Percentiles rank a stretch among this genome's conserved stretches.
These are phyloP conservation scores for Heliconius nattereri DNA, from an alignment of 1,140 invertebrate species.

Conservation along the genomic window DNA sequence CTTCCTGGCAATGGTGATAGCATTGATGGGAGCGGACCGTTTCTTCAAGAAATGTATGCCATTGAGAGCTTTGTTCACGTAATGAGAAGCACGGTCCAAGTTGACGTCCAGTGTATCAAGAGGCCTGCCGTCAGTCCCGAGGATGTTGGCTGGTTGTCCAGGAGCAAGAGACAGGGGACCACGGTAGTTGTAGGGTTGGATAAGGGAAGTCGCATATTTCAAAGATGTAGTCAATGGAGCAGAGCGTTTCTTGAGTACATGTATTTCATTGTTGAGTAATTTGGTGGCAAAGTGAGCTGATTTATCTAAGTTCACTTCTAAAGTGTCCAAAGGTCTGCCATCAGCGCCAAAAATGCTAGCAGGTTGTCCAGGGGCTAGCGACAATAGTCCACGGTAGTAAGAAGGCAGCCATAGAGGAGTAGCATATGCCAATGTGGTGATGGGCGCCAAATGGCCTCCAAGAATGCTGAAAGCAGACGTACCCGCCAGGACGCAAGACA, in stretches of 20 bases:
- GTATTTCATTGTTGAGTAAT: conserved; percentile 49
- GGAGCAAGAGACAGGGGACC: conserved; percentile 66
- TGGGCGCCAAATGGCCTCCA: conserved; percentile 38
- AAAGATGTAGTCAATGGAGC: conserved; percentile 17
- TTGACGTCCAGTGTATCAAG: conserved; percentile 74
- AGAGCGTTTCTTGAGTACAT: conserved; percentile 54
- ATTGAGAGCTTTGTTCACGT: conserved; percentile 58
- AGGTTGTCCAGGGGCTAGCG: conserved; percentile 68
- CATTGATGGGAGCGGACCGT: conserved; percentile 46
- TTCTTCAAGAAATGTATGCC: conserved; percentile 51
- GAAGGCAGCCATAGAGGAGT: conserved; percentile 39
- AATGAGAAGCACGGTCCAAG: conserved; percentile 72
- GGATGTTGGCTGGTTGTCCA: conserved; percentile 70
- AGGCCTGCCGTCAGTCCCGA: conserved; percentile 70
- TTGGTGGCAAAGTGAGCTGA: conserved; percentile 69
- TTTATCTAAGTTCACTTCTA: conserved; percentile 74
- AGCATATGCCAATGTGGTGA: conserved; percentile 31
- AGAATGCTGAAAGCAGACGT: conserved; percentile 15
- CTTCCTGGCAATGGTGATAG: conserved; percentile 27
- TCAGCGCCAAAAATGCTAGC: conserved; percentile 71
- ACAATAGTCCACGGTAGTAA: conserved; percentile 67
- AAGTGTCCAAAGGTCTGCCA: conserved; percentile 73
- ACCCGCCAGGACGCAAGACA: conserved; percentile 63
- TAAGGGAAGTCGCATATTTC: conserved; percentile 15
- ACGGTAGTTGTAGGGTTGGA: conserved; percentile 60